These are phyloP conservation scores for Eupsittula cactorum DNA, from an alignment of 2,113 vertebrate species.

Conservation along the genomic window DNA sequence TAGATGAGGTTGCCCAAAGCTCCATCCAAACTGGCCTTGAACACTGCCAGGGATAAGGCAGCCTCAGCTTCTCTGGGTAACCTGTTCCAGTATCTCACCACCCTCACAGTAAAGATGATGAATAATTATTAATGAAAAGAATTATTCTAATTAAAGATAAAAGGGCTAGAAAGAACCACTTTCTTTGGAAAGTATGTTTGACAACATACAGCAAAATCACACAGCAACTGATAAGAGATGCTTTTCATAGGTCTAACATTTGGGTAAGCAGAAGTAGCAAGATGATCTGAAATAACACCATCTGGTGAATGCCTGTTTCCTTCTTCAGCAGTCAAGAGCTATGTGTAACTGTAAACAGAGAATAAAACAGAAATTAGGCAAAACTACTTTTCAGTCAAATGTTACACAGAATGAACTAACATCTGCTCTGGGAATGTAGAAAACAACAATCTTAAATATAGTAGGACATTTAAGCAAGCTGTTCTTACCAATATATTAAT, in stretches of 20 bases:
- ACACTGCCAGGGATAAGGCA: not conserved
- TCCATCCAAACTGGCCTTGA: not conserved
- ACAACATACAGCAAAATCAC: slow-evolving; percentile 5
- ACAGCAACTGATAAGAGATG: not conserved
- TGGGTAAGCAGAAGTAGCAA: slow-evolving; percentile 27
- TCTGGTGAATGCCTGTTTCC: slow-evolving; percentile 14
- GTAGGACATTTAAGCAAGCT: not conserved
- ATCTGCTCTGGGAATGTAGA: slow-evolving; percentile 18
- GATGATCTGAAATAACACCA: slow-evolving; percentile 32
- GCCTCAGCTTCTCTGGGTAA: not conserved
- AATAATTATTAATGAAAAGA: not conserved
- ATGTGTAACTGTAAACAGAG: slow-evolving; percentile 24
- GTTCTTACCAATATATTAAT: not conserved
- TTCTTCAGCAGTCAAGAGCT: not conserved
- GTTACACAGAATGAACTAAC: slow-evolving; percentile 4
- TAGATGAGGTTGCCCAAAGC: not conserved
- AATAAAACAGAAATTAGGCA: slow-evolving; percentile 23
- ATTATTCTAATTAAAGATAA: not conserved
- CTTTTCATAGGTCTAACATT: slow-evolving; percentile 2
- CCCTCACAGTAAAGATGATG: not conserved
- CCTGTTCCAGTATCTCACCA: not conserved
- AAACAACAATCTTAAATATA: not conserved
- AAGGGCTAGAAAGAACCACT: not conserved
- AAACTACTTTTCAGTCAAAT: slow-evolving; percentile 18
- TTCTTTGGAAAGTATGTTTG: slow-evolving; percentile 14